Evolutionary conservation across 2,797 vertebrate species (phyloP).

Genomic region (Gambelia wislizenii): DNA sequence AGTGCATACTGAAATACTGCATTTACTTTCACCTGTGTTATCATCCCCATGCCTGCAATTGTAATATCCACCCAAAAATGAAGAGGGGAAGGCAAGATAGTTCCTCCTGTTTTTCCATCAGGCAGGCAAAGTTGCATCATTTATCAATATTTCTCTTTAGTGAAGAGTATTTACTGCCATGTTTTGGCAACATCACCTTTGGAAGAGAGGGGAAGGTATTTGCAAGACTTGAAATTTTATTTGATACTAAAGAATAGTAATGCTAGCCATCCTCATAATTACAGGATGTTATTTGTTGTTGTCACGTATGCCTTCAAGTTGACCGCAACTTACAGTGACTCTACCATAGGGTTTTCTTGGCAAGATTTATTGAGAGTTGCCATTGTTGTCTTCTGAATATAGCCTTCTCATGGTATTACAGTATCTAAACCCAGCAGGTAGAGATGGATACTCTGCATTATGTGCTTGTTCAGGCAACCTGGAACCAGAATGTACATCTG

Average conservation of each 20-base stretch:
- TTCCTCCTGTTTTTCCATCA: background rate
- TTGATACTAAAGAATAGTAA: background rate
- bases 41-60: background rate
- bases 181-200: background rate
- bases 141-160: background rate
- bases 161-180: background rate
- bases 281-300: no score
- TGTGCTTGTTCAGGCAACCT: background rate
- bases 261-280: no score
- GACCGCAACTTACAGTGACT: no score
- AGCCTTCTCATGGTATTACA: background rate
- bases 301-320: no score
- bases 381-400: background rate
- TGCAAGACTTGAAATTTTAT: background rate
- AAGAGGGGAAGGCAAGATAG: background rate
- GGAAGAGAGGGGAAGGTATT: background rate
- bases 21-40: background rate
- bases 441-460: no score
- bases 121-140: background rate
- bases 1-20: conserved; percentile 8
- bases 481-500: background rate
- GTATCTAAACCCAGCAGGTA: no score
- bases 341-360: no score
- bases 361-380: background rate
- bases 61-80: background rate